phyloP scores from a whole-genome alignment of 2,888 invertebrate species.

The Limnephilus marmoratus region DNA sequence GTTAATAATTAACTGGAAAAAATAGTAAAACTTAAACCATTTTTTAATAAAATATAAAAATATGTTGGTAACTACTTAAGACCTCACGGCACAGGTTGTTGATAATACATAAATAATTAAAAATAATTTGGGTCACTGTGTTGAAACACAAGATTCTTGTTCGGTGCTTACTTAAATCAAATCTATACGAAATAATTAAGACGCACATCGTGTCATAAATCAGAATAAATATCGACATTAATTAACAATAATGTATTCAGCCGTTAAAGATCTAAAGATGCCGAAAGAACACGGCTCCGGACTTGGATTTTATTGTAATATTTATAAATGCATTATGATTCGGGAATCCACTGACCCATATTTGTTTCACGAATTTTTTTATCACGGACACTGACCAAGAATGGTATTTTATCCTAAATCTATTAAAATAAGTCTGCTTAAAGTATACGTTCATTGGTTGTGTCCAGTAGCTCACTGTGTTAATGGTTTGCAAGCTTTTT shows the following conservation, averaged over 20 bases:
- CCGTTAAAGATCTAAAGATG: neutral
- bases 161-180: neutral
- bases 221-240: conserved; percentile 47
- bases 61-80: too few relatives aligned
- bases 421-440: too few relatives aligned
- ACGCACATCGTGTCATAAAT: conserved; percentile 39
- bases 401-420: too few relatives aligned
- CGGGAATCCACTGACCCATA: too few relatives aligned
- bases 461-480: too few relatives aligned
- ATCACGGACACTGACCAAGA: too few relatives aligned
- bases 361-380: too few relatives aligned
- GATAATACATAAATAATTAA: neutral
- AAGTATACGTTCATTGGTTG: too few relatives aligned
- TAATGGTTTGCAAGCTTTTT: too few relatives aligned
- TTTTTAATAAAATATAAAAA: neutral
- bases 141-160: neutral
- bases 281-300: neutral
- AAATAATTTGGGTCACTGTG: neutral
- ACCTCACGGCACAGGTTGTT: neutral
- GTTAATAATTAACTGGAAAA: neutral
- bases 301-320: neutral
- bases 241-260: conserved; percentile 46
- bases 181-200: conserved; percentile 41
- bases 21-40: neutral
- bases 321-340: neutral